These are phyloP conservation scores for Pectinophora gossypiella DNA, from an alignment of 1,140 invertebrate species.

Conservation along the genomic window DNA sequence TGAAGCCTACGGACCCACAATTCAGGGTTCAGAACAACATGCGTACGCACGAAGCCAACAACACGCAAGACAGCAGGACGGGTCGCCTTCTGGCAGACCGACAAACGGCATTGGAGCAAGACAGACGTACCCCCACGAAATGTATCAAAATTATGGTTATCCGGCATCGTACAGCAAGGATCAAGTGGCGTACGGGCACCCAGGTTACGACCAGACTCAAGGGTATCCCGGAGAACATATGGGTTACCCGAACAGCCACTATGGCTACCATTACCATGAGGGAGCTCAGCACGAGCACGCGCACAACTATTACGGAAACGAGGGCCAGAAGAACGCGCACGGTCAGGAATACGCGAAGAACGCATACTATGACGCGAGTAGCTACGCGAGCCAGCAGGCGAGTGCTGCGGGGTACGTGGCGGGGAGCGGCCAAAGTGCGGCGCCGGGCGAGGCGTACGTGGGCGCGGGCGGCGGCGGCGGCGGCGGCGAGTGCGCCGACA, in stretches of 20 bases:
- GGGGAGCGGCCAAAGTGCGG: constrained; percentile 36
- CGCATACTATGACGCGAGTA: constrained; percentile 58
- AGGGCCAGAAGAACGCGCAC: constrained; percentile 59
- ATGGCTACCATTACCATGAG: constrained; percentile 71
- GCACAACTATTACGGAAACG: constrained; percentile 58
- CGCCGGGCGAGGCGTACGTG: constrained; percentile 41
- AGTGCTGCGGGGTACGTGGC: constrained; percentile 38
- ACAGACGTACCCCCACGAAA: constrained; percentile 68
- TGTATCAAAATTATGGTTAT: constrained; percentile 75
- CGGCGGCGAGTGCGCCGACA: constrained; percentile 77
- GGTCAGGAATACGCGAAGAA: constrained; percentile 60
- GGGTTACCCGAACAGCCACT: constrained; percentile 67
- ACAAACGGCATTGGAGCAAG: constrained; percentile 47
- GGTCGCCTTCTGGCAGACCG: constrained; percentile 42
- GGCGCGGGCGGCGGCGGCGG: constrained; percentile 78
- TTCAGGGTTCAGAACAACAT: constrained; percentile 52
- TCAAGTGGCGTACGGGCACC: constrained; percentile 61
- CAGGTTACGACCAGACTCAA: constrained; percentile 64
- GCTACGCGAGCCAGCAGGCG: constrained; percentile 51
- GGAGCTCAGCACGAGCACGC: constrained; percentile 57
- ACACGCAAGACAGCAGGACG: constrained; percentile 47
- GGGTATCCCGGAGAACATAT: constrained; percentile 64
- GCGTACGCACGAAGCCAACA: constrained; percentile 47
- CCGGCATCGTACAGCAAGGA: constrained; percentile 67
- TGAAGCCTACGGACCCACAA: constrained; percentile 41